These are phyloP conservation scores for Saguinus midas DNA, from an alignment of 2,113 vertebrate genomes.

Conservation along the genomic window DNA sequence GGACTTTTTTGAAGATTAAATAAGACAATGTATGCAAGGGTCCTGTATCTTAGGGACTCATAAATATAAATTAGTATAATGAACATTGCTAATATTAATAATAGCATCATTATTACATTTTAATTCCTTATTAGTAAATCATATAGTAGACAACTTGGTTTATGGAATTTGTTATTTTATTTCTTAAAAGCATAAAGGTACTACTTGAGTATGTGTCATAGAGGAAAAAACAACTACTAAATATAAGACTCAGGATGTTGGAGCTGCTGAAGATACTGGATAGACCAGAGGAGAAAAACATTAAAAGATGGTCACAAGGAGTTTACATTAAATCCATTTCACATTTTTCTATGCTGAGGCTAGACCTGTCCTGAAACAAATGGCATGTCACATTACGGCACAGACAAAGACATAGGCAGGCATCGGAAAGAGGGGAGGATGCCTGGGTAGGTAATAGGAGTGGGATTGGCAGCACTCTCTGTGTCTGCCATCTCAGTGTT, in stretches of 20 bases:
- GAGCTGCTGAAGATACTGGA: not conserved
- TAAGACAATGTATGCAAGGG: not conserved
- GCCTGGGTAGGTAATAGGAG: not conserved
- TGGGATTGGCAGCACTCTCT: not conserved
- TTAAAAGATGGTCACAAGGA: not conserved
- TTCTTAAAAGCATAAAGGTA: not conserved
- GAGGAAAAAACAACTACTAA: not conserved
- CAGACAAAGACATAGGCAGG: not conserved
- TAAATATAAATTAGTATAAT: not conserved
- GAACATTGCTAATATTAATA: not conserved
- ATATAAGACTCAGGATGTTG: not conserved
- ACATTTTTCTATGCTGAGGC: not conserved
- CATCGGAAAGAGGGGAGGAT: too few relatives aligned
- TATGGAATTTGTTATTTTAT: not conserved
- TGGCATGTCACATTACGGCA: too few relatives aligned
- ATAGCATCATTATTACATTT: not conserved
- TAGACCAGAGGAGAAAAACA: not conserved
- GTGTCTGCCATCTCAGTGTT: not conserved
- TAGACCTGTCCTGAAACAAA: not conserved
- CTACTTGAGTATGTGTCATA: not conserved
- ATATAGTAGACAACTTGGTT: not conserved
- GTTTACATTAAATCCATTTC: not conserved
- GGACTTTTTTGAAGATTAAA: not conserved
- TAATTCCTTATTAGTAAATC: not conserved
- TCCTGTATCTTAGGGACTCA: not conserved